Percentiles rank a stretch among this genome's conserved stretches.
Evolutionary conservation across 2,797 vertebrate genomes (phyloP).

Genomic region (Lepus townsendii): DNA sequence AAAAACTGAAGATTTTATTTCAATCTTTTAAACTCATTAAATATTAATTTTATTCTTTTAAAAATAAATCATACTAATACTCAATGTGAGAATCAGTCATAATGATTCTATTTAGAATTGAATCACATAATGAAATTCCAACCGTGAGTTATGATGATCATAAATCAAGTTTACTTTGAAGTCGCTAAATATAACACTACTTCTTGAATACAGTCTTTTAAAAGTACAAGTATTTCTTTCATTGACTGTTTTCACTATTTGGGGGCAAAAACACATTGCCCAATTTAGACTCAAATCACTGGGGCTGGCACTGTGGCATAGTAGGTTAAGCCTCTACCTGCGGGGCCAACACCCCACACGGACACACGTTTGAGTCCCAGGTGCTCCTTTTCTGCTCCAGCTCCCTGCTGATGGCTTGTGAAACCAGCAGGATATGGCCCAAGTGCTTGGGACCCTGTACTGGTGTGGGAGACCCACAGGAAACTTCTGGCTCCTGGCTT

Average conservation of each 20-base stretch:
- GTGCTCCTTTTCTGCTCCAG: no score
- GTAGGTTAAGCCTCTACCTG: no score
- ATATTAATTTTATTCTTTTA: conserved; percentile 71
- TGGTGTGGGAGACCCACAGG: no score
- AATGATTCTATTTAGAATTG: conserved; percentile 71
- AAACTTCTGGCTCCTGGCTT: no score
- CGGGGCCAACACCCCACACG: no score
- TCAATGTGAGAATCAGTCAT: conserved; percentile 44
- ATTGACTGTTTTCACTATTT: not conserved
- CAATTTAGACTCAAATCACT: not conserved
- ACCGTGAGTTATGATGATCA: conserved; percentile 75
- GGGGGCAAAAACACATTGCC: not conserved
- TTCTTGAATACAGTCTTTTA: not conserved
- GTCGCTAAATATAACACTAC: conserved; percentile 35
- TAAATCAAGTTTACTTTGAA: conserved; percentile 69
- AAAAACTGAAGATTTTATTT: conserved; percentile 86
- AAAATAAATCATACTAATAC: conserved; percentile 51
- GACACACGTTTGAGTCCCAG: no score
- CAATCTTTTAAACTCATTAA: conserved; percentile 85
- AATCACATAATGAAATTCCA: conserved; percentile 71
- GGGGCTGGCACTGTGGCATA: no score
- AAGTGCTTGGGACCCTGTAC: no score
- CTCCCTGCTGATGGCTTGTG: no score
- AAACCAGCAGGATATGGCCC: no score
- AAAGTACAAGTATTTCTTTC: not conserved